These are phyloP conservation scores for Haplochromis burtoni DNA, from an alignment of 2,113 vertebrate species.

Conservation along the genomic window DNA sequence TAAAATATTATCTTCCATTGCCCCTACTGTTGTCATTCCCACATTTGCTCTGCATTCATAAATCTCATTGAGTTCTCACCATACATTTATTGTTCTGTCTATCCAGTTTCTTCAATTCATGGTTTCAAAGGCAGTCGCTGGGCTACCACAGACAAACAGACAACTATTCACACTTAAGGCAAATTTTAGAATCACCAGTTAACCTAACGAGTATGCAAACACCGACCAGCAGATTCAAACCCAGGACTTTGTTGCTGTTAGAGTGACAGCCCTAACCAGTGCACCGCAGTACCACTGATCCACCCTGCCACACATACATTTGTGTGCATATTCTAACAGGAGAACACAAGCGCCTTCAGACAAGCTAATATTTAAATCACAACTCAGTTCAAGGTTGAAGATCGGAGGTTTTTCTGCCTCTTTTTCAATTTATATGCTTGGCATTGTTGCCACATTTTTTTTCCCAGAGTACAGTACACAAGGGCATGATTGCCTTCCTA, in stretches of 20 bases:
- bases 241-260: background rate
- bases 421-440: slow-evolving; percentile 44
- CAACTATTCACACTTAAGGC: background rate
- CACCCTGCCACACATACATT: background rate
- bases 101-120: background rate
- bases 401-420: slow-evolving; percentile 14
- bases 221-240: background rate
- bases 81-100: background rate
- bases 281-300: background rate
- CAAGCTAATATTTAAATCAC: background rate
- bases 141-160: background rate
- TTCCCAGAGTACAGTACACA: slow-evolving; percentile 26
- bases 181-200: background rate
- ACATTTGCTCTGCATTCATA: background rate
- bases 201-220: background rate
- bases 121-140: background rate
- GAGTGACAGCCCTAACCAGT: background rate
- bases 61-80: background rate
- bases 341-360: background rate
- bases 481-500: slow-evolving; percentile 57
- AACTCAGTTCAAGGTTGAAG: background rate
- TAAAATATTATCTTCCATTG: background rate
- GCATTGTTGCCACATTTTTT: slow-evolving; percentile 30
- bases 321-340: background rate
- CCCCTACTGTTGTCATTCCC: background rate